Evolutionary conservation across 2,113 vertebrate genomes (phyloP).

Genomic region (Sus scrofa): DNA sequence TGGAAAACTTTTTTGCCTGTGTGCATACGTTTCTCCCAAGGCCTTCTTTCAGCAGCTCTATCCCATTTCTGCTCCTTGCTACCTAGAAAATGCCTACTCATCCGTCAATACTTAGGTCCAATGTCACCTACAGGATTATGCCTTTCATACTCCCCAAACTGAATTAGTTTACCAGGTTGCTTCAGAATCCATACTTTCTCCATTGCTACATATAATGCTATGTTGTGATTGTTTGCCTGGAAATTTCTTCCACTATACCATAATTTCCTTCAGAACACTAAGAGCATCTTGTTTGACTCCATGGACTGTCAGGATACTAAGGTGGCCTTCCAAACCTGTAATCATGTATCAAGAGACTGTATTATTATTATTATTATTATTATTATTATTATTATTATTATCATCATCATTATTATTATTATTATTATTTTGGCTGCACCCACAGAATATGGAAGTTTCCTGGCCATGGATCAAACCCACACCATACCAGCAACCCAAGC

Average conservation of each 20-base stretch:
- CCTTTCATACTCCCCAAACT: background rate
- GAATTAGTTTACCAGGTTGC: background rate
- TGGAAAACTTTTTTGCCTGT: background rate
- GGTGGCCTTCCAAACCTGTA: background rate
- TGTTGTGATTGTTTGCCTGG: background rate
- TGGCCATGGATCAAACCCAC: too few species aligned
- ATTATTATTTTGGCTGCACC: too few species aligned
- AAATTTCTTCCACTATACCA: background rate
- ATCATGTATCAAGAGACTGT: background rate
- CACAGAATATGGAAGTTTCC: too few species aligned
- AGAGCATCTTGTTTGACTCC: background rate
- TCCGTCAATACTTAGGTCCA: background rate
- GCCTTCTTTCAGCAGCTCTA: background rate
- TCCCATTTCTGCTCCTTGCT: background rate
- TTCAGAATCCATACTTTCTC: background rate
- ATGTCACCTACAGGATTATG: background rate
- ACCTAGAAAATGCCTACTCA: background rate
- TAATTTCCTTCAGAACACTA: background rate
- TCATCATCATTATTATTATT: too few species aligned
- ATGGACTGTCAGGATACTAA: background rate
- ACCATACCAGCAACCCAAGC: too few species aligned
- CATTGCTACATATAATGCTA: background rate
- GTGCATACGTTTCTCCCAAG: background rate
- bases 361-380: background rate
- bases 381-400: too few species aligned